These are phyloP conservation scores for Grallaria varia DNA, from an alignment of 2,113 vertebrate species.

Conservation along the genomic window DNA sequence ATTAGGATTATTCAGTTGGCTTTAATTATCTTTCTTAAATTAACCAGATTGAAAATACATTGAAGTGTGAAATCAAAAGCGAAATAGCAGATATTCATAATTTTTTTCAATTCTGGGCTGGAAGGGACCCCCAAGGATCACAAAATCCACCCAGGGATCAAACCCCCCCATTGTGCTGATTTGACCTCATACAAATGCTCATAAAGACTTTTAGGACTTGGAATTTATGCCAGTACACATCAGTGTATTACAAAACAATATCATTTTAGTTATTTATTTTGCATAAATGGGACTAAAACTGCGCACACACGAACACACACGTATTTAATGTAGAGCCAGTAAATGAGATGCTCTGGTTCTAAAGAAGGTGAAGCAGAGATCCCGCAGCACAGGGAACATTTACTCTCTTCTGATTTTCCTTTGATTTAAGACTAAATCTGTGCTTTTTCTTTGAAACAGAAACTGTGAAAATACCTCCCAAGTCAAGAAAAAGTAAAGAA, in stretches of 20 bases:
- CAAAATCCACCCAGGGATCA: not conserved
- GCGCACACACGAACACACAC: fast-evolving
- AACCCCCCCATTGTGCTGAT: not conserved
- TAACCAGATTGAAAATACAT: not conserved
- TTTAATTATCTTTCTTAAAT: not conserved
- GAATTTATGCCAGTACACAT: not conserved
- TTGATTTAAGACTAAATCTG: not conserved
- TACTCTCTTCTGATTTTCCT: not conserved
- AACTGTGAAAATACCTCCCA: not conserved
- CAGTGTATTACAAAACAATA: not conserved
- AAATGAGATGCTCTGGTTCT: not conserved
- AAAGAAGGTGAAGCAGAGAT: not conserved
- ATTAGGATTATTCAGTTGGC: not conserved
- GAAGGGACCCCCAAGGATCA: not conserved
- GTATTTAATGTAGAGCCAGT: not conserved
- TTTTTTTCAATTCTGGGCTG: not conserved
- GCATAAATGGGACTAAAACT: not conserved
- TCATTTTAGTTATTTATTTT: not conserved
- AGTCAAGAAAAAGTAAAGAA: not conserved
- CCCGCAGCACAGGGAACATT: not conserved
- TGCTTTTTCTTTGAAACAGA: not conserved
- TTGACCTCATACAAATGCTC: not conserved
- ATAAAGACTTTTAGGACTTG: not conserved
- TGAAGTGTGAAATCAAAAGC: conserved; percentile 3
- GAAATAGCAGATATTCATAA: not conserved